Evolutionary conservation across 2,113 vertebrate species (phyloP).

Genomic region (Plecotus auritus): DNA sequence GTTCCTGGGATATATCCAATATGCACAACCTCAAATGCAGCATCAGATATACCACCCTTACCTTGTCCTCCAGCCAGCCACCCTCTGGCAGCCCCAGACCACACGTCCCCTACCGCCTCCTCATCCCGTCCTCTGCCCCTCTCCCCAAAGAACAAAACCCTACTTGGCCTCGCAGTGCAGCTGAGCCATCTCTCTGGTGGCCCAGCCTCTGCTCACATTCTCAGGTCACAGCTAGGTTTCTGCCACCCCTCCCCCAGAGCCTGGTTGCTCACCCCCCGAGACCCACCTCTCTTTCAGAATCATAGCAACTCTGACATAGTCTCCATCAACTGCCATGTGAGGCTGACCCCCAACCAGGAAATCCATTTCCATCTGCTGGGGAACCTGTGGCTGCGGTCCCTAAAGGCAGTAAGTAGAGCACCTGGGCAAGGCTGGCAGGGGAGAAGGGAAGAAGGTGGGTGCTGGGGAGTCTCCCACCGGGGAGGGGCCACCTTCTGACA

Average conservation of each 20-base stretch:
- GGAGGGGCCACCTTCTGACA: neutral
- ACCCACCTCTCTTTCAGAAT: constrained; percentile 80
- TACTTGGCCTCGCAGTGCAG: neutral
- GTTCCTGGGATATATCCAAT: neutral
- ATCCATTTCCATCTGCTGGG: constrained; percentile 82
- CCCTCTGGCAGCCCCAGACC: neutral
- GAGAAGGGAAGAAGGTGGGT: neutral
- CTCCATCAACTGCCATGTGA: constrained; percentile 82
- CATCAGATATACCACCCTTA: neutral
- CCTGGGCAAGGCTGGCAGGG: neutral
- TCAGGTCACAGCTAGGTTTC: neutral
- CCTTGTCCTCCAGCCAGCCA: neutral
- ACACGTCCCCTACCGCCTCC: neutral
- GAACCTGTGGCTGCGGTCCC: constrained; percentile 81
- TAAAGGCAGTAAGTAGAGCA: constrained; percentile 84
- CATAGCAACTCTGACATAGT: constrained; percentile 84
- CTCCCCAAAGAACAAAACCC: neutral
- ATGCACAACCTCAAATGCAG: neutral
- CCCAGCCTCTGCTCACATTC: neutral
- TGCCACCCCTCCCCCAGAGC: neutral
- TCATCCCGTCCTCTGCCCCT: neutral
- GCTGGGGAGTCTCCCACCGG: neutral
- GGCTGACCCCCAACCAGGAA: constrained; percentile 80
- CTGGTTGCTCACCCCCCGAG: neutral
- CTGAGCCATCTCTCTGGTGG: neutral